Evolutionary conservation across 2,113 vertebrate species (phyloP), one percentile per base, ranked within the genome.

Genomic region (Paratilapia polleni): DNA sequence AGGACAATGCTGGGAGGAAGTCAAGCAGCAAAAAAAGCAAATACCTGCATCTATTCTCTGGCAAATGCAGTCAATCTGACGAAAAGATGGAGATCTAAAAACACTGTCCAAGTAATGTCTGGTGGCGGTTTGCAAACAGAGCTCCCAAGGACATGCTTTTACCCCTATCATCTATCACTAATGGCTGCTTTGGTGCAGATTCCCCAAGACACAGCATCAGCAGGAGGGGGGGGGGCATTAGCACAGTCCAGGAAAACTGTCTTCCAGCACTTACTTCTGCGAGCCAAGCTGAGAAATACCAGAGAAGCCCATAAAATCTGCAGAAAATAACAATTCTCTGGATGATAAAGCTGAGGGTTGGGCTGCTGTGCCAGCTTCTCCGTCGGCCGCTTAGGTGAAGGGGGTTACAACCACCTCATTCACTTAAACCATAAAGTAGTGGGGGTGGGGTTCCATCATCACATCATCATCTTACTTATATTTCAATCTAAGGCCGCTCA

Each of bases 1-100:
- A 84, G 87, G 70, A 94, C 87, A 90, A 91, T 85, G 75, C 87
- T 90, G 82, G 91, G 92, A 92, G 52, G 31, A 70, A 41, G 41
- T 94, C 93, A 92, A 94, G 84, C 80, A 77, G 57, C 8, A 38
- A 64, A 59, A 68, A 70, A 82, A 41, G 36, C 11, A n/a, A 89
- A 92, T 84, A 91, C 86, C 81, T 81, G 66, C 77, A 89, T 90
- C 52, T 76, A 83, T 77, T 77, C 73, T 68, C 77, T 76, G 80
- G 82, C 75, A 62, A 80, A 88, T 60, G 31, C 31, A 57, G 19
- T 14, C 3, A 70, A 81, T 62, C 20, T 17, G 68, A 31, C n/a
- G 58, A 70, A 81, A 74, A 66, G 52, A 66, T 22, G 38, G 56
- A 86, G 70, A 82, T 81, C 38, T 83, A 81, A 81, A 74, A 74